These are phyloP conservation scores for Apantesis nais DNA, from an alignment of 2,888 invertebrate genomes.

Conservation along the genomic window DNA sequence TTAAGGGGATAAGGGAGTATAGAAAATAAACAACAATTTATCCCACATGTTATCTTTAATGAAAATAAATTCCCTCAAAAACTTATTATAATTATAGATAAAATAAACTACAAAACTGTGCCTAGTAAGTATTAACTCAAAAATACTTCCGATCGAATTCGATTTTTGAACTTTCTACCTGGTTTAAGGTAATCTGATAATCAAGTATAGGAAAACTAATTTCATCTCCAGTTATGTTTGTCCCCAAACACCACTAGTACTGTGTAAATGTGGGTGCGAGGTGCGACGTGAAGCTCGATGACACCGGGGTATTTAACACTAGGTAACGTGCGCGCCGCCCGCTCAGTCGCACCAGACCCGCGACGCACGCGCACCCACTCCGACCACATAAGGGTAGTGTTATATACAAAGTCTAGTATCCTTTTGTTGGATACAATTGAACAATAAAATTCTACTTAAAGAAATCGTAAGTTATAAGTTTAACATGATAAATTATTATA, in stretches of 20 bases:
- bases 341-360: slow-evolving; percentile 74
- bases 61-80: slow-evolving; percentile 65
- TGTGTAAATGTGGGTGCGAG: slow-evolving; percentile 68
- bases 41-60: slow-evolving; percentile 63
- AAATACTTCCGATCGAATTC: not conserved
- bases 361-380: slow-evolving; percentile 66
- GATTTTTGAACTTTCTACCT: not conserved
- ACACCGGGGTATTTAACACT: slow-evolving; percentile 81
- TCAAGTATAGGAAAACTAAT: slow-evolving; percentile 6
- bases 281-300: slow-evolving; percentile 72
- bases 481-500: not conserved
- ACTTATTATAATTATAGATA: slow-evolving; percentile 56
- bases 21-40: slow-evolving; percentile 35
- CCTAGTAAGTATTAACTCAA: not conserved
- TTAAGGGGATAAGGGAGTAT: not conserved
- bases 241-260: slow-evolving; percentile 60
- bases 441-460: slow-evolving; percentile 39
- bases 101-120: slow-evolving; percentile 37
- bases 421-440: slow-evolving; percentile 31
- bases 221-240: slow-evolving; percentile 25
- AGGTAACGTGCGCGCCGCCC: slow-evolving; percentile 69
- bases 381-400: slow-evolving; percentile 47
- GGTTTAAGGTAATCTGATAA: not conserved
- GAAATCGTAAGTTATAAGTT: not conserved
- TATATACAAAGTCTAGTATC: slow-evolving; percentile 34